phyloP scores from a whole-genome alignment of 2,113 vertebrate genomes.

The Aix galericulata region DNA sequence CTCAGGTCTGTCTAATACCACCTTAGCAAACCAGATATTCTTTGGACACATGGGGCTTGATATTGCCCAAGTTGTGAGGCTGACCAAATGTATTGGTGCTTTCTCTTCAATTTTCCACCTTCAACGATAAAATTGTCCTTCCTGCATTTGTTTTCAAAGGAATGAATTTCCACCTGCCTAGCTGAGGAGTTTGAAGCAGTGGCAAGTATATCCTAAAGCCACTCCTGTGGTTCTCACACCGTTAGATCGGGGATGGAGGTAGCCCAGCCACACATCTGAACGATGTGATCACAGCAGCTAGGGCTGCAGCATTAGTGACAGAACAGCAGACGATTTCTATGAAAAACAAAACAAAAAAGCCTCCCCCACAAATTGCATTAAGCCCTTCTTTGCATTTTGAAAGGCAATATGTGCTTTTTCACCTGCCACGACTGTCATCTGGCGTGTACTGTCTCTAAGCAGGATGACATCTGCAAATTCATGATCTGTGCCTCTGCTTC shows the following conservation, averaged over 20 bases:
- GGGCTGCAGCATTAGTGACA: neutral
- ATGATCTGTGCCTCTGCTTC: neutral
- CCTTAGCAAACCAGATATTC: neutral
- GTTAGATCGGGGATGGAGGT: neutral
- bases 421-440: conserved; percentile 39
- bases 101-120: neutral
- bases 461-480: conserved; percentile 15
- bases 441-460: neutral
- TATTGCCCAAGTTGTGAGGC: neutral
- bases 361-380: neutral
- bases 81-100: neutral
- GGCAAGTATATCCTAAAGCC: neutral
- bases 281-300: neutral
- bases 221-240: fast-evolving
- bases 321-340: neutral
- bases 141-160: neutral
- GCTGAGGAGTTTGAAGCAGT: neutral
- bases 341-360: neutral
- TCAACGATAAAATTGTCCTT: neutral
- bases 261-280: neutral
- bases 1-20: neutral
- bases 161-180: neutral
- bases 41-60: neutral
- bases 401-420: conserved; percentile 43
- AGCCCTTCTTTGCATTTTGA: conserved; percentile 46